A percentile compares a stretch with the other conserved stretches of the same genome.
phyloP scores from a whole-genome alignment of 2,113 vertebrate species.

The Lagopus leucura region DNA sequence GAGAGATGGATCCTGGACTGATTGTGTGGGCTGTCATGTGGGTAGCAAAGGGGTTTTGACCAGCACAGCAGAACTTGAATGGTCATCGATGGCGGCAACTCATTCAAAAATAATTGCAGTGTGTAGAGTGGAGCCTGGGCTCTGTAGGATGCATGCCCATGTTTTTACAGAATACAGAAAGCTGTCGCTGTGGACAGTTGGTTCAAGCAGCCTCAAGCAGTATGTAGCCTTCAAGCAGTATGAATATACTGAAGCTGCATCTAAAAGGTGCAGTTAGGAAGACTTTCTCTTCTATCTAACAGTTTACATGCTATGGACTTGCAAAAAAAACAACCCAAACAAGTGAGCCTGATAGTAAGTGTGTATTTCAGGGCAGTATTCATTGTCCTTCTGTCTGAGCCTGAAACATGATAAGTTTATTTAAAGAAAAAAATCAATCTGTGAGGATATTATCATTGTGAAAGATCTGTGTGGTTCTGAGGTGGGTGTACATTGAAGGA shows the following conservation, averaged over 20 bases:
- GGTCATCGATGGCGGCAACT: not conserved
- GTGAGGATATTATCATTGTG: not conserved
- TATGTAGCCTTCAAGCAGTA: no score
- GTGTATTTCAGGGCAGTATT: not conserved
- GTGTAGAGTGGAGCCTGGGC: not conserved
- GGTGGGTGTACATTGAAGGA: not conserved
- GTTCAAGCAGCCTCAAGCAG: not conserved
- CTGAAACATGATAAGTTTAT: constrained; percentile 9
- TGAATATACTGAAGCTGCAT: not conserved
- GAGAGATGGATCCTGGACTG: not conserved
- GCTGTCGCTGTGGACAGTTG: not conserved
- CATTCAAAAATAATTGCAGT: not conserved
- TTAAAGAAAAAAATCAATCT: not conserved
- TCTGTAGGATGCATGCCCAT: not conserved
- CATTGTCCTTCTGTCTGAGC: not conserved
- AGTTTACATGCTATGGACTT: not conserved
- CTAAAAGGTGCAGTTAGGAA: not conserved
- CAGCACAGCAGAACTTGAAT: not conserved
- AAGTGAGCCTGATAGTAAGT: not conserved
- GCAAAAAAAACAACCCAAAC: not conserved
- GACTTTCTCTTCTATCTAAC: not conserved
- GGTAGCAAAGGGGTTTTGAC: not conserved
- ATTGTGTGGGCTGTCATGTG: not conserved
- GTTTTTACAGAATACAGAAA: not conserved
- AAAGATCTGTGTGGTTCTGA: not conserved